Evolutionary conservation across 2,797 vertebrate species (phyloP), one percentile per base, ranked within the genome.

Genomic region (Streptopelia turtur): DNA sequence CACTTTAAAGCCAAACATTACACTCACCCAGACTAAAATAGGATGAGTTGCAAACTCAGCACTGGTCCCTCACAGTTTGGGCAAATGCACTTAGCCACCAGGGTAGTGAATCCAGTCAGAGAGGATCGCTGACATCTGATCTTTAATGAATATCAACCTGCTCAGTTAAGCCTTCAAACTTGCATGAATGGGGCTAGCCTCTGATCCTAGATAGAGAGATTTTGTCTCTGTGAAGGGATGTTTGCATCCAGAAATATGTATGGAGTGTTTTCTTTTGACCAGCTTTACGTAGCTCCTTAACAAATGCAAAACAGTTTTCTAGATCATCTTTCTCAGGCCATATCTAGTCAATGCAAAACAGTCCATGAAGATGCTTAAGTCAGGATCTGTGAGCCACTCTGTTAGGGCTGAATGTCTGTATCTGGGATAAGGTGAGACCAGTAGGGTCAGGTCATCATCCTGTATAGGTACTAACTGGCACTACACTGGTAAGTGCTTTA

Each of bases 111-210:
- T 43, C 16, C 5, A 74, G 41, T 28, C 57, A 55, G 25, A 59
- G 11, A 63, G 5, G 30, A 63, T 6, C 0, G 0, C 53, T 64
- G 17, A n/a, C 43, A 31, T 28, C n/a, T 52, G 18, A 43, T 74
- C n/a, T 72, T 82, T 30, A 41, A 64, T 30, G 30, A 71, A 61
- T 53, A 33, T 11, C 77, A 80, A 8, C 20, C 30, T 39, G 8
- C 45, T 70, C 56, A 83, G 16, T 33, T 83, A 60, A 63, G 16
- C 11, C 18, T 61, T 31, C 16, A 78, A 25, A 64, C 13, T 55
- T 52, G 33, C 50, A 79, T n/a, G 9, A 87, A 84, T 13, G 22
- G 9, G 47, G 16, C 20, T 66, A 39, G 17, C 4, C 15, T 59
- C 33, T 77, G 22, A 50, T 65, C 35, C 24, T 57, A 53, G 18